Evolutionary conservation across 1,140 invertebrate species (phyloP).

Genomic region (Leptopilina boulardi): DNA sequence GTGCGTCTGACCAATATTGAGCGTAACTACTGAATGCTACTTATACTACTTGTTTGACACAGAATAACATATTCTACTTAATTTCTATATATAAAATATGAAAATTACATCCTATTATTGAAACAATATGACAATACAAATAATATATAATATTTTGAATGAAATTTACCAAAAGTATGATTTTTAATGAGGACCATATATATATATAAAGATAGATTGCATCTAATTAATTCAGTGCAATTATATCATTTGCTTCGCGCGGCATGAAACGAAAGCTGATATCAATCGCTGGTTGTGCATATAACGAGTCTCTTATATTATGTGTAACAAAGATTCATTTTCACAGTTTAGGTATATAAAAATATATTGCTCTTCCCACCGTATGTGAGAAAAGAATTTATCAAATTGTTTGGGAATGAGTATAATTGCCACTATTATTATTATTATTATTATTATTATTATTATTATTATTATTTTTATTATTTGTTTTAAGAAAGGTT

Average conservation of each 20-base stretch:
- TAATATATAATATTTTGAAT: not conserved
- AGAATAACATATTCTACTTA: not conserved
- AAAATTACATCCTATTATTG: not conserved
- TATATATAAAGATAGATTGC: conserved; percentile 18
- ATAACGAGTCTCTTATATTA: not conserved
- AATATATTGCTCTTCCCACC: conserved; percentile 19
- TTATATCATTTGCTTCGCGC: not conserved
- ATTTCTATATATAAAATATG: not conserved
- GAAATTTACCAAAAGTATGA: not conserved
- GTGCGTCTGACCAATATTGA: conserved; percentile 19
- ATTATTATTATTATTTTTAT: too few relatives aligned
- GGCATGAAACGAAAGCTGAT: conserved; percentile 24
- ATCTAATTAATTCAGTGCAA: conserved; percentile 21
- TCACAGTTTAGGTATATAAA: conserved; percentile 12
- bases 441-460: not conserved
- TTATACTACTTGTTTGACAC: conserved; percentile 7
- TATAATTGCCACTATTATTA: not conserved
- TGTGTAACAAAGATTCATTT: conserved; percentile 25
- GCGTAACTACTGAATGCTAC: not conserved
- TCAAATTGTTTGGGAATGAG: conserved; percentile 4
- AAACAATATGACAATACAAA: not conserved
- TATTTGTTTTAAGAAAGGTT: too few relatives aligned
- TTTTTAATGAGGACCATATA: conserved; percentile 32
- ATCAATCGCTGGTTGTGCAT: not conserved
- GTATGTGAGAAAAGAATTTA: conserved; percentile 13